Evolutionary conservation across 2,888 invertebrate species (phyloP), one percentile per base, ranked within the genome.

Genomic region (Synanthedon myopaeformis): DNA sequence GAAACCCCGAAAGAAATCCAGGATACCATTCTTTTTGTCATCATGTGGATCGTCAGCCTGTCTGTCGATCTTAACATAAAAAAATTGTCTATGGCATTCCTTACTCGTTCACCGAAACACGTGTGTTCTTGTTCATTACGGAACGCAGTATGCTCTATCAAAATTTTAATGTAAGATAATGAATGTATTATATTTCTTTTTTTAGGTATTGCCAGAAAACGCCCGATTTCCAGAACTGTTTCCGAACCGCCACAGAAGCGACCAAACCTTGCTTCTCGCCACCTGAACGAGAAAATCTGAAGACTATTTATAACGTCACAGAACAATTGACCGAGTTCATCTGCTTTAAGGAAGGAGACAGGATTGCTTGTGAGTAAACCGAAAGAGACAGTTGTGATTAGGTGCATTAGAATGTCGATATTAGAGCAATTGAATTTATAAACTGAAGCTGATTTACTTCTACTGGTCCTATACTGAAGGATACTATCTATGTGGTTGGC

Each of bases 341-440:
- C 23, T 95, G 95, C 69, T 91, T 89, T 66, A 94, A 94, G 64
- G 93, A 94, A 62, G 95, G 95, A 8, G 94, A 95, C 71, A 90
- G 94, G 62, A 92, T 95, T 64, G 94, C 95, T 0, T 81, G 93
- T 93, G 74, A 89, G 92, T 89, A 11, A 14, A 42, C 49, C 53
- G 42, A 28, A 35, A 35, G n/a, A n/a, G n/a, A n/a, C n/a, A n/a
- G n/a, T n/a, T n/a, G n/a, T n/a, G n/a, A n/a, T n/a, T n/a, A n/a
- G n/a, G n/a, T n/a, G n/a, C n/a, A n/a, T n/a, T n/a, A n/a, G 3
- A 23, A 23, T 23, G 23, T 23, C 3, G 4, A 4, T 23, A 23
- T 10, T 10, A 5, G n/a, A n/a, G 2, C 3, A 35, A 1, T 5
- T 28, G 28, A 28, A 28, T 28, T 28, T 28, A 6, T 8, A 8